A percentile compares a stretch with the other conserved stretches of the same genome.
These are phyloP conservation scores for Hypolimnas misippus DNA, from an alignment of 2,888 invertebrate genomes.

Conservation along the genomic window DNA sequence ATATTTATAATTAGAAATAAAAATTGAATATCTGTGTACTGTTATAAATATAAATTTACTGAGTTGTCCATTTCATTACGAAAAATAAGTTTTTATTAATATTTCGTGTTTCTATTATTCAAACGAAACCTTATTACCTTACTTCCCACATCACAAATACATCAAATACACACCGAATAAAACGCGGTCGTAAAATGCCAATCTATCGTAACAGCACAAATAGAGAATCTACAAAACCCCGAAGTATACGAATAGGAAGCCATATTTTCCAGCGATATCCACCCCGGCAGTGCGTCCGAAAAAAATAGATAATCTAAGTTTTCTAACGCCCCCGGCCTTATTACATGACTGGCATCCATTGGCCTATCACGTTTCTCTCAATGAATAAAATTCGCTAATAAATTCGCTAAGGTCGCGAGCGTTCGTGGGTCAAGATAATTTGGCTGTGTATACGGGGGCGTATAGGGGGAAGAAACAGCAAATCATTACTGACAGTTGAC, in stretches of 20 bases:
- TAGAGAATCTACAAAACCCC: slow-evolving; percentile 59
- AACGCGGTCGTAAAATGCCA: slow-evolving; percentile 46
- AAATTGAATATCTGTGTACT: too few relatives aligned
- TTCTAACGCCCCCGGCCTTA: slow-evolving; percentile 73
- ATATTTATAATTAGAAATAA: too few relatives aligned
- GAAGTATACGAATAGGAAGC: slow-evolving; percentile 79
- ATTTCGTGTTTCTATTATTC: slow-evolving; percentile 14
- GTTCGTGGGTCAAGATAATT: slow-evolving; percentile 46
- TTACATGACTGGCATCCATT: slow-evolving; percentile 49
- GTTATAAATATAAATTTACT: too few relatives aligned
- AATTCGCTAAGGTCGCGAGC: slow-evolving; percentile 23
- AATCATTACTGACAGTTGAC: slow-evolving; percentile 85
- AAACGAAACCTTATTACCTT: slow-evolving; percentile 15
- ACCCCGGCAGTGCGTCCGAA: slow-evolving; percentile 78
- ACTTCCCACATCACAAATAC: slow-evolving; percentile 17
- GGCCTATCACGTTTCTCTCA: slow-evolving; percentile 43
- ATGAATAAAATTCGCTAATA: slow-evolving; percentile 27
- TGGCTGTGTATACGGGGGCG: slow-evolving; percentile 68
- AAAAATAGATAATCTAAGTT: slow-evolving; percentile 81
- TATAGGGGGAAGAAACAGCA: slow-evolving; percentile 75
- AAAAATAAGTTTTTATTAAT: too few relatives aligned
- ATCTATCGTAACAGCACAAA: slow-evolving; percentile 49
- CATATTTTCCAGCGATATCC: slow-evolving; percentile 79
- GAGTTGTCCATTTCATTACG: too few relatives aligned
- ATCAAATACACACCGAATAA: slow-evolving; percentile 44